phyloP scores from a whole-genome alignment of 1,140 invertebrate genomes.

The Eumaeus atala region DNA sequence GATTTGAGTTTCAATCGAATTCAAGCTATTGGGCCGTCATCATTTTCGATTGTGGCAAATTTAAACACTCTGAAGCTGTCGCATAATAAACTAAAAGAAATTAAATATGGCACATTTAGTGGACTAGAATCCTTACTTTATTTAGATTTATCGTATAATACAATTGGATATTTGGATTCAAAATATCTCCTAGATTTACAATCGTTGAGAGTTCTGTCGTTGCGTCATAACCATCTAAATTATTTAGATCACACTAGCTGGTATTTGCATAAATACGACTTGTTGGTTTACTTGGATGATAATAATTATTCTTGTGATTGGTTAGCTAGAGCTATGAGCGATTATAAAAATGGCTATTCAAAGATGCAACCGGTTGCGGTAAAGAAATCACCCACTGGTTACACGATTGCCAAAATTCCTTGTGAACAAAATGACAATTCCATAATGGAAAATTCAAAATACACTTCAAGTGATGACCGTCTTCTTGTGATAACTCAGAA shows the following conservation, averaged over 20 bases:
- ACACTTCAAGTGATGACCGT: conserved; percentile 40
- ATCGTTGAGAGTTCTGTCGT: conserved; percentile 34
- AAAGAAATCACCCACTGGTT: conserved; percentile 15
- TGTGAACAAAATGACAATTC: conserved; percentile 27
- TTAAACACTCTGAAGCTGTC: conserved; percentile 44
- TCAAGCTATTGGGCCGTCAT: conserved; percentile 37
- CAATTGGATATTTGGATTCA: conserved; percentile 45
- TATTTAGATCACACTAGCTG: conserved; percentile 42
- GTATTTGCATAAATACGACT: conserved; percentile 38
- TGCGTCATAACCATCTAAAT: conserved; percentile 43
- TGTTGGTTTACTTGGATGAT: conserved; percentile 49
- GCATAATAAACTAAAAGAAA: conserved; percentile 37
- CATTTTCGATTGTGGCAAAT: conserved; percentile 35
- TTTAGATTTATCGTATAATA: conserved; percentile 52
- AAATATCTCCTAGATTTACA: conserved; percentile 51
- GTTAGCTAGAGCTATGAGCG: conserved; percentile 38
- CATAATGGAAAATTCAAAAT: conserved; percentile 1
- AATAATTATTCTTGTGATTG: conserved; percentile 53
- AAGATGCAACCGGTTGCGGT: conserved; percentile 45
- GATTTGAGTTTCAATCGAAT: conserved; percentile 53
- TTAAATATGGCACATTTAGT: conserved; percentile 50
- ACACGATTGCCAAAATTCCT: conserved; percentile 48
- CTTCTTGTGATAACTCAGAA: conserved; percentile 46
- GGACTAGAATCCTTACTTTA: conserved; percentile 36
- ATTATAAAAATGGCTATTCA: conserved; percentile 51